These are phyloP conservation scores for Scaptomyza flava DNA, from an alignment of 2,888 invertebrate species.

Conservation along the genomic window DNA sequence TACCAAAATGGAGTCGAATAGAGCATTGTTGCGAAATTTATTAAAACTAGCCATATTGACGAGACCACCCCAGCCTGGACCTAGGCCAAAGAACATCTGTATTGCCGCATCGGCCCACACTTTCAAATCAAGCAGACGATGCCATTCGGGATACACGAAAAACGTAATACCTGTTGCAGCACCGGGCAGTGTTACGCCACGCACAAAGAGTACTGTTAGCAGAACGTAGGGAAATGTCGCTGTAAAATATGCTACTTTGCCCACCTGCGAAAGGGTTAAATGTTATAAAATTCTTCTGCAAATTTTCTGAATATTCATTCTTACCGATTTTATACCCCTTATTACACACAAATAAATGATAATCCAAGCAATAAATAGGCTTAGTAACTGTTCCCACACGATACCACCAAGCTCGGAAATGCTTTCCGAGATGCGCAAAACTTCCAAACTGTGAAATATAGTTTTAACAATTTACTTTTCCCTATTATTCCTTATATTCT, in stretches of 20 bases:
- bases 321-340: constrained; percentile 91
- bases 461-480: constrained; percentile 56
- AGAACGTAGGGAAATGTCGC: constrained; percentile 93
- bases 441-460: constrained; percentile 87
- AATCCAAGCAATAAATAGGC: constrained; percentile 91
- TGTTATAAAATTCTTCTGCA: too few relatives aligned
- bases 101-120: constrained; percentile 97
- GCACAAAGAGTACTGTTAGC: constrained; percentile 89
- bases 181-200: constrained; percentile 92
- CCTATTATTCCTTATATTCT: constrained; percentile 61
- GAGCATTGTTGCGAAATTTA: constrained; percentile 89
- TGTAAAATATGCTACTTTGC: constrained; percentile 91
- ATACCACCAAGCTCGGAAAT: constrained; percentile 91
- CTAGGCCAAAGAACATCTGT: constrained; percentile 96
- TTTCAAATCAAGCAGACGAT: constrained; percentile 89
- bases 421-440: constrained; percentile 90
- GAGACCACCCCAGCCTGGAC: constrained; percentile 94
- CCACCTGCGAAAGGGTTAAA: constrained; percentile 66
- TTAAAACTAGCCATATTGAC: constrained; percentile 94
- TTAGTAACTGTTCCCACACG: constrained; percentile 92
- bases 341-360: constrained; percentile 93
- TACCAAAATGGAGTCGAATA: constrained; percentile 88
- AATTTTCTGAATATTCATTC: too few relatives aligned
- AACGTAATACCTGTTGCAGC: constrained; percentile 91
- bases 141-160: constrained; percentile 92